Evolutionary conservation across 92 coral and sea anemone genomes (phyloP).

Genomic region (Plumapathes pennacea): DNA sequence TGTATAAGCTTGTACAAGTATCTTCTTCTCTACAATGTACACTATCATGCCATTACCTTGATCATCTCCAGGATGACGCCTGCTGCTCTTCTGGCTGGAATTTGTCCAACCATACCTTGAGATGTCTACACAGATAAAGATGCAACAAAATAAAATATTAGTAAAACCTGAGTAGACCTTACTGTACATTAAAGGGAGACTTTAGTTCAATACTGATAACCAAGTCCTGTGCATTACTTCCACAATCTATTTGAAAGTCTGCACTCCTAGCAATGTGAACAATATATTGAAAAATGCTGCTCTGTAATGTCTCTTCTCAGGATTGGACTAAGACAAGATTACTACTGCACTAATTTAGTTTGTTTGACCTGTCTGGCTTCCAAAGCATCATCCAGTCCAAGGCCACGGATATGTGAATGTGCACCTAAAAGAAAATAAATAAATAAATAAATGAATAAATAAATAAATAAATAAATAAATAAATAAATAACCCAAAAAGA

Average conservation of each 20-base stretch:
- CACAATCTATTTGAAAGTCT: no score
- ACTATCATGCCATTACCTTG: constrained; percentile 51
- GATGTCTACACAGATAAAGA: constrained; percentile 73
- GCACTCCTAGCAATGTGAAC: no score
- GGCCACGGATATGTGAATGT: constrained; percentile 95
- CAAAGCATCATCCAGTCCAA: constrained; percentile 95
- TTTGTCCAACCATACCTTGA: constrained; percentile 99
- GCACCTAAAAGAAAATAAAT: constrained; percentile 59
- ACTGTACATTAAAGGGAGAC: no score
- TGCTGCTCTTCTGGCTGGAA: constrained; percentile 96
- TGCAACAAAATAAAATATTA: no score
- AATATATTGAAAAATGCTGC: no score
- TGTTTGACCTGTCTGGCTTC: constrained; percentile 92
- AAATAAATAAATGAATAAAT: background rate
- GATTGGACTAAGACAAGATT: no score
- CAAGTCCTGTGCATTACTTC: no score
- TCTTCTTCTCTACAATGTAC: background rate
- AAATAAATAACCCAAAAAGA: background rate
- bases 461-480: background rate
- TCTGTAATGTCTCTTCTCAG: no score
- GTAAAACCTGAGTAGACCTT: no score
- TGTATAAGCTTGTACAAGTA: no score
- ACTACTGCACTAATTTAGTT: background rate
- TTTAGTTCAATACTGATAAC: no score
- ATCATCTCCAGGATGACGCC: constrained; percentile 97